phyloP scores from a whole-genome alignment of 2,113 vertebrate species.

The Apteryx owenii region DNA sequence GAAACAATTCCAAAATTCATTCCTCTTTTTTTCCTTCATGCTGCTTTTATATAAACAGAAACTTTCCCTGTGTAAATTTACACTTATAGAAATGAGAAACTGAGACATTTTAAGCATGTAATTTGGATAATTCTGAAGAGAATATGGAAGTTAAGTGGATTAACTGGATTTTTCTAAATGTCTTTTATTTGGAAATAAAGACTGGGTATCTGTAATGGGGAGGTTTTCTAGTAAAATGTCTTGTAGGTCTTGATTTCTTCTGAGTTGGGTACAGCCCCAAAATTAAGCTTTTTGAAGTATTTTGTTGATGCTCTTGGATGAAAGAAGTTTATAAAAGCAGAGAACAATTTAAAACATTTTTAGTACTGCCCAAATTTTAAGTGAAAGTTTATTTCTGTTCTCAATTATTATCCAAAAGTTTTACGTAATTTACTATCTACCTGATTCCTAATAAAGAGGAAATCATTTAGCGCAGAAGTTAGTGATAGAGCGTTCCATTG shows the following conservation, averaged over 20 bases:
- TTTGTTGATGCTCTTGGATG: neutral
- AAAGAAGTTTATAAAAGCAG: neutral
- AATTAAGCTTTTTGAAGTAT: neutral
- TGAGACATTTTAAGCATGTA: accelerated
- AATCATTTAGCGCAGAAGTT: neutral
- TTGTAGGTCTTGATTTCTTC: neutral
- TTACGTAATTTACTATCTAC: neutral
- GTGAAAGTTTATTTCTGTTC: neutral
- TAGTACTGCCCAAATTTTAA: neutral
- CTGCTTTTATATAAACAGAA: neutral
- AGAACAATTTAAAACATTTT: neutral
- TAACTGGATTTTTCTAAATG: neutral
- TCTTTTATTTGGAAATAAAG: neutral
- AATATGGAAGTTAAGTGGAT: neutral
- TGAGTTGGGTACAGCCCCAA: neutral
- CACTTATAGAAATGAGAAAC: neutral
- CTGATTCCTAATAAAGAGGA: neutral
- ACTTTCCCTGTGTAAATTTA: neutral
- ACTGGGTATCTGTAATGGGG: neutral
- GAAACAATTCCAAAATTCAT: neutral
- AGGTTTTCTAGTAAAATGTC: neutral
- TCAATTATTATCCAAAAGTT: neutral
- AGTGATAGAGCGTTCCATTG: neutral
- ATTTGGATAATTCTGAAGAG: neutral
- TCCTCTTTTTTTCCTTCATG: neutral